Evolutionary conservation across 2,888 invertebrate species (phyloP).

Genomic region (Sepiola atlantica): DNA sequence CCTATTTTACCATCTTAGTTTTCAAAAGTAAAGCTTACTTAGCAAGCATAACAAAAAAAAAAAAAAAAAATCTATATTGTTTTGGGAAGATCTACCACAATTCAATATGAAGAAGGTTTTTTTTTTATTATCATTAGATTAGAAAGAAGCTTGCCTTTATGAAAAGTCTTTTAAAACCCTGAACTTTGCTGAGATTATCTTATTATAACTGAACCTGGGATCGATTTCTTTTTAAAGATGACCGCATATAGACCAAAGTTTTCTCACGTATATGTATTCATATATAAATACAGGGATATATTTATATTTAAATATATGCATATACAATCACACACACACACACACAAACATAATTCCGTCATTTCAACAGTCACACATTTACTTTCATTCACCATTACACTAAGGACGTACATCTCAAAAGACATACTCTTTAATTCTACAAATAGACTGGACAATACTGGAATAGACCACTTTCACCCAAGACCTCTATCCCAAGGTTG

Average conservation of each 20-base stretch:
- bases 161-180: background rate
- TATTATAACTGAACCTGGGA: constrained; percentile 14
- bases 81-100: constrained; percentile 32
- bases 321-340: background rate
- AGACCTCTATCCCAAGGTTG: background rate
- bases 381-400: constrained; percentile 32
- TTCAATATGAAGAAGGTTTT: constrained; percentile 9
- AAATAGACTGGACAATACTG: constrained; percentile 23
- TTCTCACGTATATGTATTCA: background rate
- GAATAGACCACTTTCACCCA: constrained; percentile 12
- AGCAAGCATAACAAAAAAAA: background rate
- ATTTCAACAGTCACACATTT: background rate
- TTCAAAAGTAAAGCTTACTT: background rate
- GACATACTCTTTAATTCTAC: constrained; percentile 21
- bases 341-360: background rate
- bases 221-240: background rate
- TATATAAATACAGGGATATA: background rate
- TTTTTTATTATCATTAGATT: background rate
- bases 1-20: background rate
- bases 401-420: background rate
- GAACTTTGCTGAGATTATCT: constrained; percentile 11
- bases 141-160: constrained; percentile 21
- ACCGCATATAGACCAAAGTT: constrained; percentile 23
- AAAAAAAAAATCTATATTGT: background rate
- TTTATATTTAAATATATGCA: constrained; percentile 1